Percentiles rank a stretch among this genome's conserved stretches.
Conservation (phyloP, 2,888 invertebrate genomes). For the Volucella zonaria region DNA sequence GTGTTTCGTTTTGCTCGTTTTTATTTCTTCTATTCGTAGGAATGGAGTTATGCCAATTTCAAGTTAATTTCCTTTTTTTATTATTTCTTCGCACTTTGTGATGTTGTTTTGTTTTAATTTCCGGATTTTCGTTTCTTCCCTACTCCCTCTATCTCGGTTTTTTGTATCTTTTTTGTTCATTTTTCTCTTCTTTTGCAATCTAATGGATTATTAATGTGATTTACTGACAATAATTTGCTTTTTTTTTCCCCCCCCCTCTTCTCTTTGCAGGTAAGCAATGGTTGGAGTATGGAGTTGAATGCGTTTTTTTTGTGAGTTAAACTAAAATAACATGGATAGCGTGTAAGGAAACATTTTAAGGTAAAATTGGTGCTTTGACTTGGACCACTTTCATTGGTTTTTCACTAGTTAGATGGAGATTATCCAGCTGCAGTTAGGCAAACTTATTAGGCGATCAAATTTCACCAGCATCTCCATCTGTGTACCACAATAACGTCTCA, state of each 20-base stretch:
- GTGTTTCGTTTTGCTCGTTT: neutral
- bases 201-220: constrained; percentile 62
- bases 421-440: too few relatives aligned
- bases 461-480: too few relatives aligned
- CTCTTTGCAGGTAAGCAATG: constrained; percentile 58
- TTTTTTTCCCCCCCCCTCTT: constrained; percentile 20
- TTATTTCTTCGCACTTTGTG: constrained; percentile 54
- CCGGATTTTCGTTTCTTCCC: constrained; percentile 28
- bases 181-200: constrained; percentile 18
- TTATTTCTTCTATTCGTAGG: constrained; percentile 21
- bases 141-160: too few relatives aligned
- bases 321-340: too few relatives aligned
- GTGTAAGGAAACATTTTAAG: too few relatives aligned
- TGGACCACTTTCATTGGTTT: too few relatives aligned
- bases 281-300: neutral
- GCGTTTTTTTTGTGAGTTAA: constrained; percentile 26
- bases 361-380: too few relatives aligned
- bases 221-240: constrained; percentile 48
- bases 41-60: constrained; percentile 68
- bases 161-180: neutral
- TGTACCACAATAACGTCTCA: too few relatives aligned
- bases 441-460: too few relatives aligned
- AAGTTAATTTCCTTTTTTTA: constrained; percentile 71
- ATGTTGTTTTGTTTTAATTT: constrained; percentile 70
- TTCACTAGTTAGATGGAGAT: too few relatives aligned